Evolutionary conservation across 2,113 vertebrate genomes (phyloP), one percentile per base, ranked within the genome.

Genomic region (Eublepharis macularius): DNA sequence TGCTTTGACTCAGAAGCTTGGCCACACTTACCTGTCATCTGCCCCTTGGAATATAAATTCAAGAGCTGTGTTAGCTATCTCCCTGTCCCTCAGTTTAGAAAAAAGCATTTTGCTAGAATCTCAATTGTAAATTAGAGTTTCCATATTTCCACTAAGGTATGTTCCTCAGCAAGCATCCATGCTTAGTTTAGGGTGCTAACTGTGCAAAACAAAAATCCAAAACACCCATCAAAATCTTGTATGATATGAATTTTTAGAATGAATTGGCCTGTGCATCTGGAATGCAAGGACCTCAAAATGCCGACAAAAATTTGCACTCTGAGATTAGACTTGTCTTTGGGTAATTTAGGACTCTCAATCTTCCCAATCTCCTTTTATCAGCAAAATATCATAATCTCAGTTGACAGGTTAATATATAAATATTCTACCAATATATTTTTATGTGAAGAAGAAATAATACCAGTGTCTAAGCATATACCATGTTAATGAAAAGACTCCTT

Each of bases 361-460:
- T 6, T 73, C 57, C 32, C 32, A 63, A 4, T 60, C 54, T 4
- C 13, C 34, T 80, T 85, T 65, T 29, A 79, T 51, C 4, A 29
- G 21, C 32, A 47, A 63, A 77, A 41, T 80, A 47, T 4, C 39
- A 80, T 73, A 7, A 63, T 73, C 39, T 85, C 19, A 73, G 43
- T 69, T 60, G 24, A 63, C 16, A 47, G 21, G 24, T 80, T 80
- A 60, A 63, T 73, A 73, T 85, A 65, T 65, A 73, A 79, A 65
- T 66, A 65, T 17, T 32, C 51, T 32, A 74, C 77, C 68, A 49
- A 41, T 86, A 65, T 73, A 77, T 32, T 32, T 73, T 79, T 80
- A 39, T 47, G 17, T 69, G 11, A 63, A 80, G 84, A 86, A 80
- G 84, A 74, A 65, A 85, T 79, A 72, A 86, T 51, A 72, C 24